Conservation (phyloP, 2,888 invertebrate species). For the Notodonta dromedarius region DNA sequence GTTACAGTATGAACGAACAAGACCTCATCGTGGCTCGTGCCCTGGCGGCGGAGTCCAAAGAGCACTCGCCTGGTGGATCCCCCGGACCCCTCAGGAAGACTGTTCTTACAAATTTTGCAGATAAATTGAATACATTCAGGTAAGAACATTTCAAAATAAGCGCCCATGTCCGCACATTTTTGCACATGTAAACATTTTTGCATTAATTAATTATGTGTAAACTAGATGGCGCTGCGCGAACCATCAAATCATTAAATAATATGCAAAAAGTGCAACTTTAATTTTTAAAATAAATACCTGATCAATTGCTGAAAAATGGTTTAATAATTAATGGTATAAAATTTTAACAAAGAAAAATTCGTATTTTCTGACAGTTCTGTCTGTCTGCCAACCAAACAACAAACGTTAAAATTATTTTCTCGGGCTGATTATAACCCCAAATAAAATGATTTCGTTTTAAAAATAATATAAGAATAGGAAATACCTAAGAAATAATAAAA, state of each 20-base stretch:
- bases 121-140: constrained; percentile 89
- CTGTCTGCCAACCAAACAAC: constrained; percentile 7
- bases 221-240: constrained; percentile 13
- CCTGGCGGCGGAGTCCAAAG: constrained; percentile 85
- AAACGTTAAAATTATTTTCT: constrained; percentile 16
- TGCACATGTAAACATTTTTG: too few species aligned
- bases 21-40: constrained; percentile 89
- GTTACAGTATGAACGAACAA: constrained; percentile 87
- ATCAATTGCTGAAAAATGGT: too few species aligned
- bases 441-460: background rate
- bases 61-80: constrained; percentile 84
- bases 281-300: too few species aligned
- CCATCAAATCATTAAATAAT: too few species aligned
- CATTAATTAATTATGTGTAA: background rate
- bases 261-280: too few species aligned
- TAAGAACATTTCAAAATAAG: constrained; percentile 45
- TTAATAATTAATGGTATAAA: too few species aligned
- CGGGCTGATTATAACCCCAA: constrained; percentile 31
- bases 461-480: constrained; percentile 1
- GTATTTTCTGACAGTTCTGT: background rate
- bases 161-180: too few species aligned
- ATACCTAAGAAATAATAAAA: background rate
- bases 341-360: too few species aligned
- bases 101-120: constrained; percentile 84
- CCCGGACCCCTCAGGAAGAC: constrained; percentile 86